A percentile compares a stretch with the other conserved stretches of the same genome.
These are phyloP conservation scores for Nannobrachium achirus DNA, from an alignment of 2,113 vertebrate genomes.

Conservation along the genomic window DNA sequence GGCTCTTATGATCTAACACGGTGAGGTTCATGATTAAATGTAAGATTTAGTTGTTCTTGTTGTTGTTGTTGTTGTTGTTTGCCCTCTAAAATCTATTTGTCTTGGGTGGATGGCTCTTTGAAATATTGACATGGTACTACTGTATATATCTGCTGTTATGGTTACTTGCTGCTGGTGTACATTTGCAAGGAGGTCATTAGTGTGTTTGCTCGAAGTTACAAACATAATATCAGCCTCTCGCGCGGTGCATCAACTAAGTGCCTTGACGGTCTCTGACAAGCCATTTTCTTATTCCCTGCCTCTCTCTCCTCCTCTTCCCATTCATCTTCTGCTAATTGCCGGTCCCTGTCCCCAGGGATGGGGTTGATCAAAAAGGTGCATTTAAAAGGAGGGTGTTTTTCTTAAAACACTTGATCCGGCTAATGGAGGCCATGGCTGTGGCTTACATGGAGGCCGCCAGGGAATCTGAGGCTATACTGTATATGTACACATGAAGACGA, in stretches of 20 bases:
- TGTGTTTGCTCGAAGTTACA: neutral
- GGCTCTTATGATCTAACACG: constrained; percentile 5
- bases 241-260: neutral
- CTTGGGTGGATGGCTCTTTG: constrained; percentile 7
- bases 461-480: no score
- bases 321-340: constrained; percentile 52
- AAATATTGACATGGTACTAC: constrained; percentile 21
- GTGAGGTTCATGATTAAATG: neutral
- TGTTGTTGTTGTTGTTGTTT: constrained; percentile 18
- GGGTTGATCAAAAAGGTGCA: constrained; percentile 57
- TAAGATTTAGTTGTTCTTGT: no score
- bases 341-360: constrained; percentile 21
- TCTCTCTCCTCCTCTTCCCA: constrained; percentile 6
- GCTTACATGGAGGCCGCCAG: no score
- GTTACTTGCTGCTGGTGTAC: no score
- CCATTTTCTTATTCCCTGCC: constrained; percentile 44
- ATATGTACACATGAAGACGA: no score
- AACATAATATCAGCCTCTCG: neutral
- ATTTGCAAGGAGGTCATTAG: constrained; percentile 10
- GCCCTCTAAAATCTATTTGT: neutral
- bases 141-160: constrained; percentile 5
- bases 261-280: neutral
- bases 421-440: constrained; percentile 55
- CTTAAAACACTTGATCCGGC: constrained; percentile 35
- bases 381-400: constrained; percentile 55